Evolutionary conservation across 2,797 vertebrate genomes (phyloP), one percentile per base, ranked within the genome.

Genomic region (Malacoctenus gilli): DNA sequence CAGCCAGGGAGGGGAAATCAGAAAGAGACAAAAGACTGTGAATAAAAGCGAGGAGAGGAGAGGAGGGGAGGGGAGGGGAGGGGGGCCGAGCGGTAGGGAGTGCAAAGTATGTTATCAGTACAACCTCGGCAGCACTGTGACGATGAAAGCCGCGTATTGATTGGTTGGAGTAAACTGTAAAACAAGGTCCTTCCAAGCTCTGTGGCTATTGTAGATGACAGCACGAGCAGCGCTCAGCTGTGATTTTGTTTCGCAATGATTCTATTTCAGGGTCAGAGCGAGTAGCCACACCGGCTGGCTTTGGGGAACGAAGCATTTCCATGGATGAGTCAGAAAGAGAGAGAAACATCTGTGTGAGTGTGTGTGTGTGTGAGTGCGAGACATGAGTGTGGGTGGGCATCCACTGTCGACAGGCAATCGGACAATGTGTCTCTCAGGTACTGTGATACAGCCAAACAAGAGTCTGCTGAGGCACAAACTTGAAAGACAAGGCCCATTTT

Each of bases 191-290:
- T 72, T 80, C 51, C 42, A 61, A 77, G 68, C 61, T 65, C 68
- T 80, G 80, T 68, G 82, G 83, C 67, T 68, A 74, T 87, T 89
- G 78, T 85, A 85, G 85, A 89, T 78, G 82, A 87, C 82, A 86
- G 74, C 65, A 49, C 13, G 55, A 79, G 75, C 73, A 82, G 85
- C 83, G 54, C 76, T 75, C 40, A 44, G 48, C 72, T 77, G 57
- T 75, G 69, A 70, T 77, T 87, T 76, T 71, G 48, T 80, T 85
- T 86, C n/a, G 76, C 71, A 58, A 46, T 68, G 69, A 84, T 83
- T 87, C 69, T 73, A 79, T 86, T 86, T 82, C 74, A 80, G 80
- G 75, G 82, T 83, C 74, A 73, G 69, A 69, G 46, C 54, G 67
- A 63, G 77, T 60, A 59, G 80, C 68, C 75, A 68, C 66, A 64